phyloP scores from a whole-genome alignment of 2,797 vertebrate genomes.

The Crocodylus rhombifer region DNA sequence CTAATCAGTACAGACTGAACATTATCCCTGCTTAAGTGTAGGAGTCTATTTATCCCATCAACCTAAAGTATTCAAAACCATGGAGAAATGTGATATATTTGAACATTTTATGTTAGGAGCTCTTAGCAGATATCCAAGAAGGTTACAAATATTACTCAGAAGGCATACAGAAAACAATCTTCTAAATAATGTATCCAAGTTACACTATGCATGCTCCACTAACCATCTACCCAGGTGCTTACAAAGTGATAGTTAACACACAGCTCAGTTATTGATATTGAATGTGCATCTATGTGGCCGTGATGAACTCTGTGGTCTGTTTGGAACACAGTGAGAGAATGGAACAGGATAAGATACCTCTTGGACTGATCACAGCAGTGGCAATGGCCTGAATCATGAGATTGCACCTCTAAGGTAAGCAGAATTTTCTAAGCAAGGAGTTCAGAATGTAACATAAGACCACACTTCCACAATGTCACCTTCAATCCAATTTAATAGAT shows the following conservation, averaged over 20 bases:
- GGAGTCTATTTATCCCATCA: background rate
- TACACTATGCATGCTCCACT: background rate
- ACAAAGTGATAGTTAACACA: background rate
- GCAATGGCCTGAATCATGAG: background rate
- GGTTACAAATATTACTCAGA: background rate
- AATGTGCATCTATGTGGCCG: background rate
- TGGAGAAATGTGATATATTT: rapidly evolving
- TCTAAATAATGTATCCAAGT: background rate
- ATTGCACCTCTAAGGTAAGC: background rate
- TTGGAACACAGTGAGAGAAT: background rate
- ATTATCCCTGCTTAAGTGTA: background rate
- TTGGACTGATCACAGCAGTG: background rate
- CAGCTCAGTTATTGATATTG: background rate
- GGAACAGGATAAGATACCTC: background rate
- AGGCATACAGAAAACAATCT: background rate
- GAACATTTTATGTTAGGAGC: background rate
- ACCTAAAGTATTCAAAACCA: background rate
- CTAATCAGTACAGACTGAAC: background rate
- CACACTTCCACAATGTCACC: background rate
- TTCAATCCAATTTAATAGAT: background rate
- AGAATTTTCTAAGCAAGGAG: background rate
- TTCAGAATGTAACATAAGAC: background rate
- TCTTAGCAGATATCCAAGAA: background rate
- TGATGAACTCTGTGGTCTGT: background rate
- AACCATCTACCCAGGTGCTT: background rate